These are phyloP conservation scores for Notoglanidium macrostoma DNA, from an alignment of 2,797 vertebrate genomes.

Conservation along the genomic window DNA sequence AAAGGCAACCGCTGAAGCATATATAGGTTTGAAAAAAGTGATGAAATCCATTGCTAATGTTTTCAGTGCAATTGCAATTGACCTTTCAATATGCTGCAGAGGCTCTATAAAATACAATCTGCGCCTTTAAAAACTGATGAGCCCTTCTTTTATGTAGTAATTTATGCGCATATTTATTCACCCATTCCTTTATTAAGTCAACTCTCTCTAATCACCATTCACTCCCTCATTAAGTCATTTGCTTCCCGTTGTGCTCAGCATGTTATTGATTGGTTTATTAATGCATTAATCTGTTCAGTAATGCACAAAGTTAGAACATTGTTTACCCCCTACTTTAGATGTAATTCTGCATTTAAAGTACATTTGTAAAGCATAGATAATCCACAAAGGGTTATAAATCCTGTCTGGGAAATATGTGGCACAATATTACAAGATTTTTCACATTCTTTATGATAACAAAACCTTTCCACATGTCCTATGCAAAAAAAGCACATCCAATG, in stretches of 20 bases:
- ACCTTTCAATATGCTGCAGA: background rate
- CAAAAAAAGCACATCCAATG: background rate
- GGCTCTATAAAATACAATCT: background rate
- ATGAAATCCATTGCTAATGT: background rate
- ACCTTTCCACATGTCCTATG: background rate
- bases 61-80: background rate
- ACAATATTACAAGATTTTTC: background rate
- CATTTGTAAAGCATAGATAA: background rate
- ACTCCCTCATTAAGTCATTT: conserved; percentile 9
- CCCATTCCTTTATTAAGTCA: conserved; percentile 5
- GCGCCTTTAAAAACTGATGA: background rate
- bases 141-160: background rate
- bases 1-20: background rate
- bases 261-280: conserved; percentile 16
- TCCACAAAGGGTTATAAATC: background rate
- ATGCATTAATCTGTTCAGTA: conserved; percentile 23
- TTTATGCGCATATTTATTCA: background rate
- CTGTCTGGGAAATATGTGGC: background rate
- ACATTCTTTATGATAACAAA: background rate
- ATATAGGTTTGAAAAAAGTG: background rate
- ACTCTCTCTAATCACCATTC: conserved; percentile 9
- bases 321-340: background rate
- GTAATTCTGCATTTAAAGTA: background rate
- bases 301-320: background rate
- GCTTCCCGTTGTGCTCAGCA: conserved; percentile 4